Conservation (phyloP, 2,113 vertebrate species). For the Megaceryle torquata region DNA sequence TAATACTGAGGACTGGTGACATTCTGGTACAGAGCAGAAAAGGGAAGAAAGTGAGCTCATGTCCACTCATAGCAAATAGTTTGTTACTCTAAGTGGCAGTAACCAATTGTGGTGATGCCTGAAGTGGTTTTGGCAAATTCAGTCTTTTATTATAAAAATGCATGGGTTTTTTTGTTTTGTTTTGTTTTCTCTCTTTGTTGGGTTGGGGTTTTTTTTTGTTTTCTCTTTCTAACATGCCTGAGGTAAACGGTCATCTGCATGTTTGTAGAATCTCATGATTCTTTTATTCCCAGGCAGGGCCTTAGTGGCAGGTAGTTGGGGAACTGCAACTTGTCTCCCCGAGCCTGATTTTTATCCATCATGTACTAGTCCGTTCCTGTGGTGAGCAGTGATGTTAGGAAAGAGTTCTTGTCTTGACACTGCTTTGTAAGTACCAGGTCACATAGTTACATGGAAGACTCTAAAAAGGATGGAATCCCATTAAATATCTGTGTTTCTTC, state of each 20-base stretch:
- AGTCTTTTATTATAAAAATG: not conserved
- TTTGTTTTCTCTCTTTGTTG: not conserved
- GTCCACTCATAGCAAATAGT: not conserved
- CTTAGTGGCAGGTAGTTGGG: not conserved
- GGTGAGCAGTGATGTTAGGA: not conserved
- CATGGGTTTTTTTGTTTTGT: not conserved
- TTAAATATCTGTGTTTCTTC: not conserved
- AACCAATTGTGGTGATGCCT: not conserved
- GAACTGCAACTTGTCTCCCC: not conserved
- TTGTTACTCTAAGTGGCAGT: not conserved
- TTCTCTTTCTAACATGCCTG: not conserved
- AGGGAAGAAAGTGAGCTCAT: not conserved
- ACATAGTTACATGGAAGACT: not conserved
- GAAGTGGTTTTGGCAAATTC: not conserved
- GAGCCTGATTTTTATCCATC: not conserved
- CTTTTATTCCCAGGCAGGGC: not conserved
- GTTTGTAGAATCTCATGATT: not conserved
- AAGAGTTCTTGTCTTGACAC: not conserved
- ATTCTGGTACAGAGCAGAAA: not conserved
- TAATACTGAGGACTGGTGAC: not conserved
- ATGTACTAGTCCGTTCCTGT: not conserved
- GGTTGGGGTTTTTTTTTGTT: not conserved
- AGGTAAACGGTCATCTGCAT: not conserved
- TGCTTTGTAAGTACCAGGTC: not conserved
- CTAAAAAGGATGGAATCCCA: not conserved